These are phyloP conservation scores for Rhyacophila evoluta DNA, from an alignment of 2,888 invertebrate genomes.

Conservation along the genomic window DNA sequence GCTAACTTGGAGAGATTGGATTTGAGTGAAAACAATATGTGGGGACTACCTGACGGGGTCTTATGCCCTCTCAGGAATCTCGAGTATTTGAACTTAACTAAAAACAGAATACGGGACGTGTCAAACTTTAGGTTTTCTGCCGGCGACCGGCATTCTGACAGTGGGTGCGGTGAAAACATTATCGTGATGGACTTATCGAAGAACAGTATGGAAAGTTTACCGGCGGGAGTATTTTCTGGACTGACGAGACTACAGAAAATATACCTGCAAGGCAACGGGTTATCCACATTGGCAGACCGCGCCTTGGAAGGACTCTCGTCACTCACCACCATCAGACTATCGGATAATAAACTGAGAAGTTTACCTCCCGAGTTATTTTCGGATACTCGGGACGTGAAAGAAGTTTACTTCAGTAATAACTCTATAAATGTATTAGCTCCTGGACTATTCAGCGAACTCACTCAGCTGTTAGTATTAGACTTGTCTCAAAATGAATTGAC, in stretches of 20 bases:
- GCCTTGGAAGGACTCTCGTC: constrained; percentile 81
- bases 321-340: constrained; percentile 80
- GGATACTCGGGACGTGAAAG: constrained; percentile 81
- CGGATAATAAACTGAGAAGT: constrained; percentile 83
- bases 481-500: constrained; percentile 84
- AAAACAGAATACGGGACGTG: constrained; percentile 82
- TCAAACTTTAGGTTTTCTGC: constrained; percentile 78
- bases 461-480: constrained; percentile 81
- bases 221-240: constrained; percentile 78
- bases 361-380: constrained; percentile 86
- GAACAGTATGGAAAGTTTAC: constrained; percentile 82
- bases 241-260: constrained; percentile 79
- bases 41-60: constrained; percentile 81
- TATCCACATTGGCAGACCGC: constrained; percentile 81
- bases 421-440: constrained; percentile 84
- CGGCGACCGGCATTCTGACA: constrained; percentile 70
- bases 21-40: constrained; percentile 84
- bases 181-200: constrained; percentile 80
- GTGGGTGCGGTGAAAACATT: constrained; percentile 78
- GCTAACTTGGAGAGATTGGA: constrained; percentile 80
- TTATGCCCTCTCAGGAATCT: constrained; percentile 81
- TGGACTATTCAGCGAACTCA: constrained; percentile 81
- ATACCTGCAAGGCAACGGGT: constrained; percentile 81
- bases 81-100: constrained; percentile 82
- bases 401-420: constrained; percentile 86